phyloP scores from a whole-genome alignment of 2,888 invertebrate species.

The Cinara cedri region DNA sequence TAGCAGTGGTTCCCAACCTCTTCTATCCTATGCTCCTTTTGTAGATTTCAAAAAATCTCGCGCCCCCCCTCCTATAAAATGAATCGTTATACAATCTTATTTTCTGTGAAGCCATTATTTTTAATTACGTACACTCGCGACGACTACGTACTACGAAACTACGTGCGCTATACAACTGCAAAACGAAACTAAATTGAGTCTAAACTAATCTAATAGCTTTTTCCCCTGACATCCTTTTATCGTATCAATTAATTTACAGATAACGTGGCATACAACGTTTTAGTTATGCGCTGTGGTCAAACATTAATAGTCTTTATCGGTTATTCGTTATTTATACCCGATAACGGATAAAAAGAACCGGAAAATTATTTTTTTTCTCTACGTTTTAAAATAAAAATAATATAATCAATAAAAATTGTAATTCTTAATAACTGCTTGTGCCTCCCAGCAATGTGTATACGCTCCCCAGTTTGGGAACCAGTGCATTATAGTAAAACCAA shows the following conservation, averaged over 20 bases:
- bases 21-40: too few species aligned
- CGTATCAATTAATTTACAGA: too few species aligned
- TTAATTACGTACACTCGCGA: conserved; percentile 16
- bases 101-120: conserved; percentile 27
- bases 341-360: not conserved
- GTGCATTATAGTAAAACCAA: not conserved
- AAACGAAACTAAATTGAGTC: conserved; percentile 28
- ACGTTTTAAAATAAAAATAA: too few species aligned
- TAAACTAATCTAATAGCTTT: too few species aligned
- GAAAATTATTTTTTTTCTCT: too few species aligned
- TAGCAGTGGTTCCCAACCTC: too few species aligned
- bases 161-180: not conserved
- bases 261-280: conserved; percentile 12
- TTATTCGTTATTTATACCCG: conserved; percentile 1
- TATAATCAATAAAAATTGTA: conserved; percentile 9
- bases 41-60: too few species aligned
- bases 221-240: too few species aligned
- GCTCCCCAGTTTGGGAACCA: conserved; percentile 21
- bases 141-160: conserved; percentile 8
- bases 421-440: too few species aligned
- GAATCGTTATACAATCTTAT: conserved; percentile 33
- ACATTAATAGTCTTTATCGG: too few species aligned
- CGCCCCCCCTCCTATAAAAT: too few species aligned
- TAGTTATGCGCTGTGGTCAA: not conserved
- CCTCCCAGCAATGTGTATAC: not conserved